Evolutionary conservation across 2,888 invertebrate species (phyloP).

Genomic region (Nematopogon swammerdamellus): DNA sequence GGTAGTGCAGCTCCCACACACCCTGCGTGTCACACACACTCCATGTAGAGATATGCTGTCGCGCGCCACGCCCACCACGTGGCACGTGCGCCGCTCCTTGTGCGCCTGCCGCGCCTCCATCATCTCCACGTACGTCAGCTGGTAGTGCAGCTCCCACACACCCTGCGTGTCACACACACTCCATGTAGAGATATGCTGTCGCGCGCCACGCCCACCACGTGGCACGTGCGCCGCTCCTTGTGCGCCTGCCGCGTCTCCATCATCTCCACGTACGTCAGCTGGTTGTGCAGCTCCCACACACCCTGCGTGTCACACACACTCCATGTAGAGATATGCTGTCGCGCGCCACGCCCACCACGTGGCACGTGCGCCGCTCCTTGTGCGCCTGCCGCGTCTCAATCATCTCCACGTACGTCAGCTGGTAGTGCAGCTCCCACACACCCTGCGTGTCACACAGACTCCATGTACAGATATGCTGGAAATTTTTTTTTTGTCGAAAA

Average conservation of each 20-base stretch:
- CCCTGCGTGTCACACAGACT: too few relatives aligned
- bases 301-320: slow-evolving; percentile 50
- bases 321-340: too few relatives aligned
- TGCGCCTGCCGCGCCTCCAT: slow-evolving; percentile 27
- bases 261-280: slow-evolving; percentile 32
- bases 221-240: slow-evolving; percentile 23
- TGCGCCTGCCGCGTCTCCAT: slow-evolving; percentile 27
- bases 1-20: too few relatives aligned
- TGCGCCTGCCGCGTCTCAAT: slow-evolving; percentile 27
- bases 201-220: slow-evolving; percentile 31
- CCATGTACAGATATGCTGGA: too few relatives aligned
- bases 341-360: slow-evolving; percentile 31
- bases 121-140: slow-evolving; percentile 46
- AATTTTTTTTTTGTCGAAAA: too few relatives aligned
- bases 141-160: neutral
- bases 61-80: slow-evolving; percentile 31
- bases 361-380: slow-evolving; percentile 23
- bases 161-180: slow-evolving; percentile 51
- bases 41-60: slow-evolving; percentile 12
- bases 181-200: too few relatives aligned
- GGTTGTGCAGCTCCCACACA: slow-evolving; percentile 33
- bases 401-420: slow-evolving; percentile 50
- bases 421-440: slow-evolving; percentile 19
- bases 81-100: slow-evolving; percentile 23
- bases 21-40: too few relatives aligned